These are phyloP conservation scores for Zosterops japonicus DNA, from an alignment of 2,113 vertebrate genomes.

Conservation along the genomic window DNA sequence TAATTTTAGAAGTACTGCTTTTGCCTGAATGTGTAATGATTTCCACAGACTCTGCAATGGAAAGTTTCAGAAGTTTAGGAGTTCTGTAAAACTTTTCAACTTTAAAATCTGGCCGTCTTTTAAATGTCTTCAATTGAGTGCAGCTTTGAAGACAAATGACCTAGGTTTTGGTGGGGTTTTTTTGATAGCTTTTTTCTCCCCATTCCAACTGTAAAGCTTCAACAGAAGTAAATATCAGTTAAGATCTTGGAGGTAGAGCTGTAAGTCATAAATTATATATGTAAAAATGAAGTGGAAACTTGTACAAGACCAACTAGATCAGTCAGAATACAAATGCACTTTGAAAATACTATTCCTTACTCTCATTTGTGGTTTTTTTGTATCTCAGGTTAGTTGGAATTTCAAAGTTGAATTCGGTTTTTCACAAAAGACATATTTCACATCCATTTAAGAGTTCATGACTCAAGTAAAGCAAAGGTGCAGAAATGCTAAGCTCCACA, in stretches of 20 bases:
- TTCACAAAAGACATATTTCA: not conserved
- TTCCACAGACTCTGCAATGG: not conserved
- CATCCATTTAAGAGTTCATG: not conserved
- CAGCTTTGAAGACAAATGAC: not conserved
- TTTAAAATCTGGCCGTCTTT: not conserved
- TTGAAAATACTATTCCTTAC: not conserved
- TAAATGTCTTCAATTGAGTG: not conserved
- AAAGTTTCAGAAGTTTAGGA: not conserved
- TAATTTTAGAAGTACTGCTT: not conserved
- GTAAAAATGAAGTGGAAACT: not conserved
- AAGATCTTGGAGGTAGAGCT: not conserved
- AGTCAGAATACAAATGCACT: not conserved
- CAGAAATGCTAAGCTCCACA: not conserved
- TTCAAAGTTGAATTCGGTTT: not conserved
- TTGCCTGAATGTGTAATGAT: not conserved
- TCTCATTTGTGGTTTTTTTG: not conserved
- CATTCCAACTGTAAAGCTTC: not conserved
- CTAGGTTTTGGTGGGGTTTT: fast-evolving
- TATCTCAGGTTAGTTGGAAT: not conserved
- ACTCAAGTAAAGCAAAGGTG: not conserved
- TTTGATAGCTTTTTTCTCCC: not conserved
- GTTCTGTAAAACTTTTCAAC: not conserved
- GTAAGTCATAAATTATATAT: not conserved
- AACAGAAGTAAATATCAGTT: not conserved
- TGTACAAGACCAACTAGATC: not conserved